Evolutionary conservation across 2,797 vertebrate genomes (phyloP).

Genomic region (Hylomyscus alleni): DNA sequence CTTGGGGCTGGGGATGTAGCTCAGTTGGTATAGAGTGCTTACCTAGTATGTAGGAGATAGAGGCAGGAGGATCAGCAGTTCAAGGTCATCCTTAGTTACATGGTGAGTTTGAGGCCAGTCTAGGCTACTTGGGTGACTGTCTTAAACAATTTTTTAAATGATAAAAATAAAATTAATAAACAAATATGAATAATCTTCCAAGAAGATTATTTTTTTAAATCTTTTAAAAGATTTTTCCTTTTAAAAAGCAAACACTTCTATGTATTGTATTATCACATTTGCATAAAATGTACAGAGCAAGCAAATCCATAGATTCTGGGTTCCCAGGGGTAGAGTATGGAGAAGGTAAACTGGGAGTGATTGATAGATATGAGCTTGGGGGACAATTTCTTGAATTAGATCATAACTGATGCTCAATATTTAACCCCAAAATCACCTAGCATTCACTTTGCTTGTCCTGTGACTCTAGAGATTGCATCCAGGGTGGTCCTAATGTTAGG

Average conservation of each 20-base stretch:
- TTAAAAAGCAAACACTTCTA: background rate
- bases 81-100: background rate
- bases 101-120: background rate
- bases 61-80: background rate
- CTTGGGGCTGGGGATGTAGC: too few relatives aligned
- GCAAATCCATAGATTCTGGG: background rate
- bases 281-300: background rate
- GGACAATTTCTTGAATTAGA: conserved; percentile 30
- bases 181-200: background rate
- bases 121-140: background rate
- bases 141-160: background rate
- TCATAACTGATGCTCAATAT: background rate
- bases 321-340: background rate
- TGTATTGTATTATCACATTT: background rate
- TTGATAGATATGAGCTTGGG: background rate
- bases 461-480: background rate
- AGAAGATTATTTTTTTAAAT: conserved; percentile 4
- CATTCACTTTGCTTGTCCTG: background rate
- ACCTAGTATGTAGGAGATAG: background rate
- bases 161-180: background rate
- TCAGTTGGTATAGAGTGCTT: background rate
- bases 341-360: background rate
- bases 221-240: background rate
- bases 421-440: background rate
- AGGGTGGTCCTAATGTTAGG: too few relatives aligned